phyloP scores from a whole-genome alignment of 2,113 vertebrate genomes.

The Vicugna pacos region DNA sequence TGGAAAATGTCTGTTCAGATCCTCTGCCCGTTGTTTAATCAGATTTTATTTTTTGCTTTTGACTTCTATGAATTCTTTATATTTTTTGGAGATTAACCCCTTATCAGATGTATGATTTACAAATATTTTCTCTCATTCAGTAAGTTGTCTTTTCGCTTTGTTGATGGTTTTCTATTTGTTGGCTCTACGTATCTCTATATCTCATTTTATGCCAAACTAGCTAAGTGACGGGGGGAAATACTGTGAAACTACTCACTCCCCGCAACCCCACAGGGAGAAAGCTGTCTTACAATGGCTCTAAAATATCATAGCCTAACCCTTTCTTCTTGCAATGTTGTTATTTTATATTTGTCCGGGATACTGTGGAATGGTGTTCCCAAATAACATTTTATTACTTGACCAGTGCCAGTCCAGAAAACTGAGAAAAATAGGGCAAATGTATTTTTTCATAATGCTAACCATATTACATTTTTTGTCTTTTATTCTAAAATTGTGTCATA shows the following conservation, averaged over 20 bases:
- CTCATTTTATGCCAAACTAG: neutral
- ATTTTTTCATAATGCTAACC: neutral
- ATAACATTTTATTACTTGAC: conserved; percentile 10
- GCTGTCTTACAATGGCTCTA: neutral
- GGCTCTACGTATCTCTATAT: neutral
- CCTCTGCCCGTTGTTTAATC: neutral
- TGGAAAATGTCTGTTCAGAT: neutral
- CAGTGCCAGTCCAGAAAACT: neutral
- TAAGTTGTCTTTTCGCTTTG: neutral
- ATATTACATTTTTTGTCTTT: neutral
- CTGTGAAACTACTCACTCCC: neutral
- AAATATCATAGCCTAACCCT: neutral
- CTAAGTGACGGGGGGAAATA: neutral
- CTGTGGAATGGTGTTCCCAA: neutral
- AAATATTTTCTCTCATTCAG: neutral
- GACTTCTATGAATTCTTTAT: neutral
- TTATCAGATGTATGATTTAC: neutral
- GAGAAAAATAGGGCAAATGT: neutral
- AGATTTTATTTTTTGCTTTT: neutral
- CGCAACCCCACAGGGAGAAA: neutral
- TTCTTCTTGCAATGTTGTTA: neutral
- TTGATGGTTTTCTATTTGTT: conserved; percentile 18
- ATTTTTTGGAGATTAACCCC: neutral
- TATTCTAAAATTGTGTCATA: neutral
- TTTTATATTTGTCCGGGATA: neutral